A percentile compares a stretch with the other conserved stretches of the same genome.
Evolutionary conservation across 2,888 invertebrate genomes (phyloP).

Genomic region (Diaphora mendica): DNA sequence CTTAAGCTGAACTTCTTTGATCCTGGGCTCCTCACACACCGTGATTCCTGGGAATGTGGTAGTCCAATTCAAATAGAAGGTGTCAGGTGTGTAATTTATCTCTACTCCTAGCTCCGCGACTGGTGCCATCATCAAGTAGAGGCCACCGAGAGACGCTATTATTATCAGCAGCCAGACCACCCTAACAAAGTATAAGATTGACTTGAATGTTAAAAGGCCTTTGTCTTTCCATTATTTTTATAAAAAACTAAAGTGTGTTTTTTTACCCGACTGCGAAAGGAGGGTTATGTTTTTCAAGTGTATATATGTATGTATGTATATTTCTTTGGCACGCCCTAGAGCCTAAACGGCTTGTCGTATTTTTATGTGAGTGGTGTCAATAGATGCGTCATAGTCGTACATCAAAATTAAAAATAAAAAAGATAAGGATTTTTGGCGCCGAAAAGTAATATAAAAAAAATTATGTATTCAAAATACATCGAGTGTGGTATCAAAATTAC

Average conservation of each 20-base stretch:
- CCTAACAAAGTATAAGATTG: slow-evolving; percentile 60
- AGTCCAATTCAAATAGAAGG: slow-evolving; percentile 86
- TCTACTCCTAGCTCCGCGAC: slow-evolving; percentile 82
- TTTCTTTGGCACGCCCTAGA: too few species aligned
- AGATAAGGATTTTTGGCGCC: too few species aligned
- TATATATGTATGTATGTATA: too few species aligned
- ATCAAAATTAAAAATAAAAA: too few species aligned
- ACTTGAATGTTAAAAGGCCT: background rate
- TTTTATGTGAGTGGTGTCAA: too few species aligned
- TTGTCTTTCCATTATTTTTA: background rate
- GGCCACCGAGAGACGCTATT: slow-evolving; percentile 80
- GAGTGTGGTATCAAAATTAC: too few species aligned
- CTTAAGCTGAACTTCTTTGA: slow-evolving; percentile 54
- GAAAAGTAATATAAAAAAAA: too few species aligned
- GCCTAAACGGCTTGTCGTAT: too few species aligned
- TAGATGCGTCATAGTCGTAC: too few species aligned
- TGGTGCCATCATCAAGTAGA: slow-evolving; percentile 78
- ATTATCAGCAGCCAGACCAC: slow-evolving; percentile 87
- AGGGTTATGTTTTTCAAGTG: too few species aligned
- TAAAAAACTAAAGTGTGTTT: background rate
- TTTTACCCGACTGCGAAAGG: too few species aligned
- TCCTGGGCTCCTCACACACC: slow-evolving; percentile 85
- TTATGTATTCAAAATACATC: too few species aligned
- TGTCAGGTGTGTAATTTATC: slow-evolving; percentile 88
- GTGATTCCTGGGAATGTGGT: slow-evolving; percentile 87